Evolutionary conservation across 2,113 vertebrate species (phyloP).

Genomic region (Canis aureus): DNA sequence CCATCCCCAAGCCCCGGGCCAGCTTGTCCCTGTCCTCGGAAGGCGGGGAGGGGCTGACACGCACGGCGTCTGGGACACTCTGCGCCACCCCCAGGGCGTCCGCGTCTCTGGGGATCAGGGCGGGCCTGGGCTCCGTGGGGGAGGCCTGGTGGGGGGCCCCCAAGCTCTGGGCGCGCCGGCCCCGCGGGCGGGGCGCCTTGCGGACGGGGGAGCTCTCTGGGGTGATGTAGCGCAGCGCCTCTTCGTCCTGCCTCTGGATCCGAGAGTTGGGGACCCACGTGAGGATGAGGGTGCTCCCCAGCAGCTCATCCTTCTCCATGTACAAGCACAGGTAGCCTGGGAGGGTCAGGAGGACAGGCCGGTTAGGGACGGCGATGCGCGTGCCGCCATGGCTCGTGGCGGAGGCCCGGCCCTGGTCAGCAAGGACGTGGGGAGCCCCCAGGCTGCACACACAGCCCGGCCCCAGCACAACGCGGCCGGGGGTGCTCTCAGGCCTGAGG

Average conservation of each 20-base stretch:
- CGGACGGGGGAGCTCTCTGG: slow-evolving; percentile 97
- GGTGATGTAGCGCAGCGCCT: slow-evolving; percentile 96
- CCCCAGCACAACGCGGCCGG: rapidly evolving
- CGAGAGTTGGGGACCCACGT: slow-evolving; percentile 98
- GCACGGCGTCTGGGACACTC: slow-evolving; percentile 50
- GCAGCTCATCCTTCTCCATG: slow-evolving; percentile 96
- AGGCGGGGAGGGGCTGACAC: slow-evolving; percentile 35
- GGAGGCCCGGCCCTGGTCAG: rapidly evolving
- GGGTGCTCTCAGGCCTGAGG: rapidly evolving
- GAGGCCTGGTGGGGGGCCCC: slow-evolving; percentile 55
- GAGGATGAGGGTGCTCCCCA: slow-evolving; percentile 95
- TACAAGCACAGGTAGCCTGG: slow-evolving; percentile 97
- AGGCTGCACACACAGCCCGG: background rate
- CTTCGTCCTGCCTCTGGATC: slow-evolving; percentile 97
- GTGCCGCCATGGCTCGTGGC: rapidly evolving
- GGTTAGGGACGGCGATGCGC: background rate
- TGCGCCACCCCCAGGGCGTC: slow-evolving; percentile 72
- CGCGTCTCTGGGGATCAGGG: slow-evolving; percentile 60
- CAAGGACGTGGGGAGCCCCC: rapidly evolving
- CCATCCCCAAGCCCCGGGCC: background rate
- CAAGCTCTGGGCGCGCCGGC: slow-evolving; percentile 76
- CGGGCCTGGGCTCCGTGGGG: slow-evolving; percentile 66
- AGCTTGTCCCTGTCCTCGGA: slow-evolving; percentile 72
- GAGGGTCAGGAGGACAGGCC: slow-evolving; percentile 15
- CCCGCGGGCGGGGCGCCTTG: slow-evolving; percentile 89